A percentile compares a stretch with the other conserved stretches of the same genome.
Evolutionary conservation across 2,888 invertebrate species (phyloP).

Genomic region (Trachelus stipa): DNA sequence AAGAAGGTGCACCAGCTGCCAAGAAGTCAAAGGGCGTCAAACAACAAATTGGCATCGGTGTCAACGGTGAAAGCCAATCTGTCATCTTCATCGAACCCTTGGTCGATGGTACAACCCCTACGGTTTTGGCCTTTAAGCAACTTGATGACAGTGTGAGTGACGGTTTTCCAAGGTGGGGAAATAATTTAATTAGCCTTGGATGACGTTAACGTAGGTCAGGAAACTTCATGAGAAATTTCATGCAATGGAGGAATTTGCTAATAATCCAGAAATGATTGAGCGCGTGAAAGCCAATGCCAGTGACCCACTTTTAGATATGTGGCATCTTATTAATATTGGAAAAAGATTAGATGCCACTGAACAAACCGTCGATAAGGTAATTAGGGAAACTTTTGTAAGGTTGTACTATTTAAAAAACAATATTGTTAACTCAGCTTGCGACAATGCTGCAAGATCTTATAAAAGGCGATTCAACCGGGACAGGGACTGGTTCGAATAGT

Average conservation of each 20-base stretch:
- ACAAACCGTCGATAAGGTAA: conserved; percentile 70
- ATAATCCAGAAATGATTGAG: conserved; percentile 65
- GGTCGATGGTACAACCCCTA: conserved; percentile 37
- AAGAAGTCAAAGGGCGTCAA: conserved; percentile 31
- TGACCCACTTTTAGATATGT: conserved; percentile 72
- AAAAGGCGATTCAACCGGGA: conserved; percentile 25
- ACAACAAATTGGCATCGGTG: conserved; percentile 33
- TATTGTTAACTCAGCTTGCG: conserved; percentile 34
- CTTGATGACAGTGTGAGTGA: conserved; percentile 43
- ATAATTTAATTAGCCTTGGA: not conserved
- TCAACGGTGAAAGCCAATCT: conserved; percentile 32
- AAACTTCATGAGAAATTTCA: conserved; percentile 62
- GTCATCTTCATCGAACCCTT: conserved; percentile 49
- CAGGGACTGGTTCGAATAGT: not conserved
- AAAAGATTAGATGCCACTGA: conserved; percentile 76
- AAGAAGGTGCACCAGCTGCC: conserved; percentile 2
- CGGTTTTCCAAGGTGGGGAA: not conserved
- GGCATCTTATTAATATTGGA: conserved; percentile 73
- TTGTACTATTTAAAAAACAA: not conserved
- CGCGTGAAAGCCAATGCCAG: conserved; percentile 54
- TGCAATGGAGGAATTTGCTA: conserved; percentile 65
- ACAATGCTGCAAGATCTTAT: conserved; percentile 49
- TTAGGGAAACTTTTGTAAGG: not conserved
- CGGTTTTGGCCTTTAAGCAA: conserved; percentile 42
- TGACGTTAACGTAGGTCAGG: conserved; percentile 45